Evolutionary conservation across 2,797 vertebrate species (phyloP).

Genomic region (Semotilus atromaculatus): DNA sequence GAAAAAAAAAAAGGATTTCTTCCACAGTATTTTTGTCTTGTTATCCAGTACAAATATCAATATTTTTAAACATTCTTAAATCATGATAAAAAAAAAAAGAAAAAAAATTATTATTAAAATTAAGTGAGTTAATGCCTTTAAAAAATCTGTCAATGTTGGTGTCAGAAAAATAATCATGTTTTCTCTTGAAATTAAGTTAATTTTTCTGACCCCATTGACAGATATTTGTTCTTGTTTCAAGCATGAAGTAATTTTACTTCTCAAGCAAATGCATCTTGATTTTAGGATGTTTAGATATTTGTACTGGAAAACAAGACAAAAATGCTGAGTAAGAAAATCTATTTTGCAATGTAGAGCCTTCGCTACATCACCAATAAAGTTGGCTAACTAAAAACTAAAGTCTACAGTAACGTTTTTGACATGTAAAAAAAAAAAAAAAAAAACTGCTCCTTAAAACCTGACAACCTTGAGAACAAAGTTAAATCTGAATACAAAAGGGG

Average conservation of each 20-base stretch:
- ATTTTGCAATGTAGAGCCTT: background rate
- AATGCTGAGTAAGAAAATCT: background rate
- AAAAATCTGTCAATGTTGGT: background rate
- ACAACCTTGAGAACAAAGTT: slow-evolving; percentile 15
- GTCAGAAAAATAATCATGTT: background rate
- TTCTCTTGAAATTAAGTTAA: background rate
- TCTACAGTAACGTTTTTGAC: background rate
- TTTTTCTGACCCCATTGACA: background rate
- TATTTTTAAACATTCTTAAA: background rate
- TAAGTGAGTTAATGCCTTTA: too few species aligned
- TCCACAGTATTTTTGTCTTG: background rate
- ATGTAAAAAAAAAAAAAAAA: background rate
- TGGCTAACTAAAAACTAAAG: background rate
- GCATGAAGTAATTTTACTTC: background rate
- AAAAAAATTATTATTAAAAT: too few species aligned
- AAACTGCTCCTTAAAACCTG: slow-evolving; percentile 15
- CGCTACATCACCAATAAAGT: background rate
- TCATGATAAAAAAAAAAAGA: too few species aligned
- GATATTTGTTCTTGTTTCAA: background rate
- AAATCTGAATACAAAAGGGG: slow-evolving; percentile 1
- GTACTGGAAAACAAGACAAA: background rate
- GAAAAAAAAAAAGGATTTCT: background rate
- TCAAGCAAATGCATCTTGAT: background rate
- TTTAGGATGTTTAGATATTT: background rate
- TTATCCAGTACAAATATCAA: background rate